Base-by-base conservation (phyloP, 1,140 invertebrate species). In the Probaryconus sp. region DNA sequence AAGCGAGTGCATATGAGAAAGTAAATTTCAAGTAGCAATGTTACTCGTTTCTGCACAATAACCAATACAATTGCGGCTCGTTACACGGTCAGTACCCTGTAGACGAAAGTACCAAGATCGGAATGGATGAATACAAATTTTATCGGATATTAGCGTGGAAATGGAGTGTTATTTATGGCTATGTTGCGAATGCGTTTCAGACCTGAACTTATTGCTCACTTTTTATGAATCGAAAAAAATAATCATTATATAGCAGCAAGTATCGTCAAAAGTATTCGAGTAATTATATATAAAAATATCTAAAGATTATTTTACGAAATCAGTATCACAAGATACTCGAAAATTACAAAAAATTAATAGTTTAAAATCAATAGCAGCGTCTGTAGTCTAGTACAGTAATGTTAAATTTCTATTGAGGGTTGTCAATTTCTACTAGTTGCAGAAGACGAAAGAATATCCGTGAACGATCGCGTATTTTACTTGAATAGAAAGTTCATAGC, bases 71-170 rank as follows among this genome's bases (percentile, higher is more conserved):
- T 17, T 26, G 37, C 21, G 10, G 17, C 16, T 7, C 17, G 21
- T 30, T 58, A 17, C 14, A 20, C 28, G 28, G 30, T 61, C 56
- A 42, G 31, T 18, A 40, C 33, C 26, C 48, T 40, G n/a, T n/a
- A n/a, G n/a, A n/a, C n/a, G 43, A 48, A 61, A 30, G 9, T 47
- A 33, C 38, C 20, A 53, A 51, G 35, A 40, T 40, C 38, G 40
- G 58, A 77, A 78, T 84, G 81, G 80, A 80, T 42, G 24, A 43
- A 42, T 81, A 82, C 83, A 82, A 85, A 79, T 83, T 83, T 69
- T 79, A 81, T 85, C 78, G 74, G 58, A 77, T 81, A 85, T 85
- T 85, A 85, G 76, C 74, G 83, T 83, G 79, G 81, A 79, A 82
- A 83, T 85, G 79, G 77, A 78, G 64, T 63, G 78, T 80, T 81